These are phyloP conservation scores for Chorisops tibialis DNA, from an alignment of 2,888 invertebrate species.

Conservation along the genomic window DNA sequence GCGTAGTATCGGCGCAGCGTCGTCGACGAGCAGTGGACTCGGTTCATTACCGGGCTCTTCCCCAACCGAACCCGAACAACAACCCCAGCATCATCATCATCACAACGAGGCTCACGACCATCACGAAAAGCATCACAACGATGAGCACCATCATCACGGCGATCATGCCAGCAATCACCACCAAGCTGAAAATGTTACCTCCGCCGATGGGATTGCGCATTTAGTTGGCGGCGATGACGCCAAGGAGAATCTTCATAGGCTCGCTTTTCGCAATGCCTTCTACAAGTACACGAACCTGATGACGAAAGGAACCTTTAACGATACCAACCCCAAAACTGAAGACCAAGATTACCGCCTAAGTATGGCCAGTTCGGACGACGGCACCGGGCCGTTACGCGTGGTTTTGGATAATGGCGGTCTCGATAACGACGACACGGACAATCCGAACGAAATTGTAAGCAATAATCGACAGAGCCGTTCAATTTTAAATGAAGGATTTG, in stretches of 20 bases:
- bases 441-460: background rate
- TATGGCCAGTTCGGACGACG: constrained; percentile 1
- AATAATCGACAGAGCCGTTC: background rate
- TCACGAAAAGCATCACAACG: background rate
- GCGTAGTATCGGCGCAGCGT: constrained; percentile 17
- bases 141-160: background rate
- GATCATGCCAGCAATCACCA: constrained; percentile 1
- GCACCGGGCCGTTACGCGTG: constrained; percentile 10
- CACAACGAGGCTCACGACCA: background rate
- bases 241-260: constrained; percentile 4
- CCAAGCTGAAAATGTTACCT: background rate
- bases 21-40: constrained; percentile 2
- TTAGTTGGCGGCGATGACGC: constrained; percentile 1
- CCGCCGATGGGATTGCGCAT: background rate
- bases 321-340: background rate
- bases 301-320: constrained; percentile 12
- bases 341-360: constrained; percentile 7
- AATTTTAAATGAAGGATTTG: constrained; percentile 31
- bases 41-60: background rate
- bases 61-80: background rate
- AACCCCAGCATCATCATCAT: background rate
- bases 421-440: constrained; percentile 4
- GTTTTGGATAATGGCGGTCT: constrained; percentile 1
- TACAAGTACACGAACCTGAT: constrained; percentile 29
- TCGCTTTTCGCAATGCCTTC: constrained; percentile 29